Conservation (phyloP, 2,797 vertebrate species). For the Syngnathus rostellatus region DNA sequence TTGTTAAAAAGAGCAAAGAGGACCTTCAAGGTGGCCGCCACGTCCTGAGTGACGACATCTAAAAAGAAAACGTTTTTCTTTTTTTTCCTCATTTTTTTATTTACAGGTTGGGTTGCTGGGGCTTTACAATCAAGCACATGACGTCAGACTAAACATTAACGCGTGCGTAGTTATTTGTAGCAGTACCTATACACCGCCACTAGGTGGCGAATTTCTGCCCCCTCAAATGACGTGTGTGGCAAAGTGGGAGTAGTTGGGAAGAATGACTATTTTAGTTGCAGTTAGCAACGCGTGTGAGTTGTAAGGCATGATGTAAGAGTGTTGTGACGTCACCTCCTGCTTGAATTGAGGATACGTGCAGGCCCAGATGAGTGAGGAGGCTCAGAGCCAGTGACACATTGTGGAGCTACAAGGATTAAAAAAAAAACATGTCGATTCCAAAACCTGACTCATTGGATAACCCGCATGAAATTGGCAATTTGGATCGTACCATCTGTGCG, state of each 20-base stretch:
- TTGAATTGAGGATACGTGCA: slow-evolving; percentile 64
- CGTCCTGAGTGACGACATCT: slow-evolving; percentile 84
- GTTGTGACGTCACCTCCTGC: slow-evolving; percentile 74
- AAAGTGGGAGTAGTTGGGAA: too few relatives aligned
- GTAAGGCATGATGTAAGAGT: neutral
- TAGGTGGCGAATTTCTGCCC: neutral
- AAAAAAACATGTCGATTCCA: neutral
- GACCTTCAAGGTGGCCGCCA: slow-evolving; percentile 70
- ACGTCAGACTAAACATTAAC: too few relatives aligned
- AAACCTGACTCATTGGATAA: neutral
- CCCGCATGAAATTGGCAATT: too few relatives aligned
- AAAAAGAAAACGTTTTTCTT: slow-evolving; percentile 9
- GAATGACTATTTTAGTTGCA: neutral
- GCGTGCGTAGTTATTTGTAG: neutral
- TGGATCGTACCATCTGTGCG: slow-evolving; percentile 69
- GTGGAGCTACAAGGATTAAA: slow-evolving; percentile 71
- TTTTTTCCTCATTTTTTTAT: too few relatives aligned
- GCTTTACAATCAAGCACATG: neutral
- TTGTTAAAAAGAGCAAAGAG: slow-evolving; percentile 80
- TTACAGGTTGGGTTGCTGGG: neutral
- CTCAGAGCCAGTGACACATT: slow-evolving; percentile 84
- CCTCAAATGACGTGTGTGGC: too few relatives aligned
- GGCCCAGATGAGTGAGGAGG: slow-evolving; percentile 68
- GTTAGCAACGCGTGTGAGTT: neutral
- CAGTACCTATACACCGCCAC: neutral